Conservation (phyloP, 2,113 vertebrate genomes). For the Elgaria multicarinata region DNA sequence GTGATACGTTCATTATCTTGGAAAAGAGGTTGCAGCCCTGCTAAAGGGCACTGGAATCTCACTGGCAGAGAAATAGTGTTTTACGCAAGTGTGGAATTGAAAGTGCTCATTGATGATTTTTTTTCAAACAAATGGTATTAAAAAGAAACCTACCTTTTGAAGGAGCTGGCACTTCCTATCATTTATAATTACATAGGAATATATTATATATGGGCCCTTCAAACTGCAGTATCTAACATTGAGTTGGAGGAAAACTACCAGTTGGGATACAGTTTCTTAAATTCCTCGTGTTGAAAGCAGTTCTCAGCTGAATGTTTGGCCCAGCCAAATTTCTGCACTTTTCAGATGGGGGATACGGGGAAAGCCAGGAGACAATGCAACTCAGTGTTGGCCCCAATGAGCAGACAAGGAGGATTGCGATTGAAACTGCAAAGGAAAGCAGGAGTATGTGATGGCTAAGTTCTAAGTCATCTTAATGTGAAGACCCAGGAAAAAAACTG, state of each 20-base stretch:
- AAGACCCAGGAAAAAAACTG: no score
- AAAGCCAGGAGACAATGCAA: no score
- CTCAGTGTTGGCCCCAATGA: no score
- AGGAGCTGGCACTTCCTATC: constrained; percentile 22
- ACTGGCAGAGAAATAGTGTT: constrained; percentile 26
- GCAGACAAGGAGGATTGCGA: background rate
- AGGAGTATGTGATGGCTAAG: background rate
- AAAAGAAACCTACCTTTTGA: background rate
- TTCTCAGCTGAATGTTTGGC: background rate
- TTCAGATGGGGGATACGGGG: background rate
- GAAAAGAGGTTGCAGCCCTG: constrained; percentile 15
- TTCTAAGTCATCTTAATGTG: background rate
- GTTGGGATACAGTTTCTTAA: background rate
- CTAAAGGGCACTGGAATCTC: constrained; percentile 1
- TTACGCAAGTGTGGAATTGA: constrained; percentile 27
- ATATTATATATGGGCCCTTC: background rate
- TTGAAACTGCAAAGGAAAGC: background rate
- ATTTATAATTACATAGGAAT: background rate
- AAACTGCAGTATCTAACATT: background rate
- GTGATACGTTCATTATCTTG: background rate
- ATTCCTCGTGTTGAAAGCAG: background rate
- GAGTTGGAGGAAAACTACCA: background rate
- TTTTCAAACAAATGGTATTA: background rate
- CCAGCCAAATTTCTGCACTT: background rate
- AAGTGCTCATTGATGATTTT: constrained; percentile 23